Evolutionary conservation across 1,140 invertebrate species (phyloP).

Genomic region (Drosophila nigromelanica): DNA sequence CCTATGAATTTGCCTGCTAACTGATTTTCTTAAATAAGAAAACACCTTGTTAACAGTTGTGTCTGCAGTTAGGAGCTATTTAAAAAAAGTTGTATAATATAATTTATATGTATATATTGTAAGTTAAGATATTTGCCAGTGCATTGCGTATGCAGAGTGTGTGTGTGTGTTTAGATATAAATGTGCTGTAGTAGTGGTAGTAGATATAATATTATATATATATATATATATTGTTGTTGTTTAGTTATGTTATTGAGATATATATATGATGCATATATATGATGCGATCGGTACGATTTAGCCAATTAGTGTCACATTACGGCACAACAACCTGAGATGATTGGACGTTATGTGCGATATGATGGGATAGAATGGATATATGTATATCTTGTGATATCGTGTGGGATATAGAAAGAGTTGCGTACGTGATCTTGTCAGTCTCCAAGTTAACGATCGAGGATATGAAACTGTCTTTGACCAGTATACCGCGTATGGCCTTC

Average conservation of each 20-base stretch:
- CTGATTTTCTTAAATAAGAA: constrained; percentile 19
- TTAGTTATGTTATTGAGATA: constrained; percentile 43
- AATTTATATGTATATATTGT: constrained; percentile 26
- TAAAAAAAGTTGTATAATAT: constrained; percentile 24
- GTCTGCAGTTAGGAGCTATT: constrained; percentile 29
- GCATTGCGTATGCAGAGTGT: constrained; percentile 73
- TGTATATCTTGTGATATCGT: constrained; percentile 52
- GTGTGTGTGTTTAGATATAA: constrained; percentile 27
- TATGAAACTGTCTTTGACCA: constrained; percentile 99
- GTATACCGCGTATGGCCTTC: constrained; percentile 96
- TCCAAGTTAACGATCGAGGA: constrained; percentile 98
- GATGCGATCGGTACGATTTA: constrained; percentile 14
- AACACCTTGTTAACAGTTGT: constrained; percentile 13
- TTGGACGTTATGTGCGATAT: constrained; percentile 19
- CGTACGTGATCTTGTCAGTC: constrained; percentile 96
- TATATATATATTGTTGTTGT: constrained; percentile 25
- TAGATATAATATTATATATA: constrained; percentile 46
- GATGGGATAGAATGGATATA: constrained; percentile 59
- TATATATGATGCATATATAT: constrained; percentile 24
- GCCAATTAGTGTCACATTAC: constrained; percentile 36
- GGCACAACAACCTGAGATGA: constrained; percentile 41
- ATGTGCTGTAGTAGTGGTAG: constrained; percentile 35
- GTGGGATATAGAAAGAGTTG: constrained; percentile 84
- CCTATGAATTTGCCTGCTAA: not conserved
- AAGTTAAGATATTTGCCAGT: constrained; percentile 67